Evolutionary conservation across 2,888 invertebrate species (phyloP), one percentile per base, ranked within the genome.

Genomic region (Andrena praecox): DNA sequence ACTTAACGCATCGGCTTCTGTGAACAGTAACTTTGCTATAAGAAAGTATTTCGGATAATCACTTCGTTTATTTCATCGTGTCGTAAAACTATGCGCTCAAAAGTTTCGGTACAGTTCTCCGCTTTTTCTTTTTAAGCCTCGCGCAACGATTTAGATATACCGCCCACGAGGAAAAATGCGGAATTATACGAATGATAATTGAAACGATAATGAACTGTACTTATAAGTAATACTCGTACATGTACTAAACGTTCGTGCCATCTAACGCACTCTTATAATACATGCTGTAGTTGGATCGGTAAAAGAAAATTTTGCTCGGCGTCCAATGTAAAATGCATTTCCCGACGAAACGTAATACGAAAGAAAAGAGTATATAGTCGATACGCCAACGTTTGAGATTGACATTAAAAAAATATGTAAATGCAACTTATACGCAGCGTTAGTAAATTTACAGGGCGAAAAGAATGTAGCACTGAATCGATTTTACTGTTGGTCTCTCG

Each of bases 401-500:
- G 52, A 80, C 54, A 76, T 56, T 31, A 10, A 54, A 60, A 29
- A 59, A 71, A 16, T 59, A 60, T 69, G 27, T 76, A 50, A 76
- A 76, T 76, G 48, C 42, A 76, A 80, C 4, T 27, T 56, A 33
- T 67, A 27, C 50, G n/a, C 48, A 24, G 31, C 54, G 42, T 16
- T 54, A 54, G 24, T 63, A 71, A 52, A 76, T 82, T 80, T 72
- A 64, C 27, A 59, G 35, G n/a, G 66, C 50, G 59, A 62, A 73
- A 72, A 42, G 35, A 42, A 80, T 60, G 8, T 60, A 63, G 60
- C 68, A 56, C 48, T 52, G 27, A 62, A 78, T 27, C 52, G 71
- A 64, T 71, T 74, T 84, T 82, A 77, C 73, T 78, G 62, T 71
- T 82, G 20, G 42, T 68, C 54, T 82, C 54, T 77, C 29, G 31